A percentile compares a stretch with the other conserved stretches of the same genome.
Conservation (phyloP, 2,797 vertebrate species). For the Podarcis siculus region DNA sequence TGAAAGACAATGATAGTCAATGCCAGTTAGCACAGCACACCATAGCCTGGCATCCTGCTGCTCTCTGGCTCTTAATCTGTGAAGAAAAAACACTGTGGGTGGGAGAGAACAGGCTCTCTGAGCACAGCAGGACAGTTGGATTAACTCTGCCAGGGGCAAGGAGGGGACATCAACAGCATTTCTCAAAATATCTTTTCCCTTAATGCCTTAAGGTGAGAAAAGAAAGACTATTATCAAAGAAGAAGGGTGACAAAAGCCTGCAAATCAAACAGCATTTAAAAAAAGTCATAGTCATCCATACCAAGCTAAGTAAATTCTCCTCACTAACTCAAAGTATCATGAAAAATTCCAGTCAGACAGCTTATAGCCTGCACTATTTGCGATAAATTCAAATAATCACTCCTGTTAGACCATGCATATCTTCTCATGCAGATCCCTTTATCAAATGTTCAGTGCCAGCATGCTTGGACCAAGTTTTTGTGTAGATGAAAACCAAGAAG, state of each 20-base stretch:
- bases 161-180: constrained; percentile 58
- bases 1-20: constrained; percentile 45
- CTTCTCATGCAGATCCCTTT: constrained; percentile 51
- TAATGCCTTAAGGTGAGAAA: constrained; percentile 62
- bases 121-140: constrained; percentile 59
- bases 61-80: constrained; percentile 74
- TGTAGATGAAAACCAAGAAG: constrained; percentile 44
- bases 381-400: constrained; percentile 45
- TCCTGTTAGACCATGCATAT: constrained; percentile 17
- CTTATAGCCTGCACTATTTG: constrained; percentile 22
- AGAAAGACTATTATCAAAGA: constrained; percentile 60
- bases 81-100: constrained; percentile 63
- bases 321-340: background rate
- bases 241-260: constrained; percentile 53
- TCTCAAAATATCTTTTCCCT: constrained; percentile 69
- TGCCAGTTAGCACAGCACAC: constrained; percentile 48
- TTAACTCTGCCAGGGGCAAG: constrained; percentile 61
- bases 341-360: constrained; percentile 31
- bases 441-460: constrained; percentile 56
- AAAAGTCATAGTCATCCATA: constrained; percentile 36
- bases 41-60: constrained; percentile 57
- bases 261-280: constrained; percentile 50
- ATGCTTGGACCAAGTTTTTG: constrained; percentile 50
- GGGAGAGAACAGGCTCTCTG: constrained; percentile 63
- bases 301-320: constrained; percentile 40